Evolutionary conservation across 2,113 vertebrate species (phyloP), one percentile per base, ranked within the genome.

Genomic region (Sapajus apella): DNA sequence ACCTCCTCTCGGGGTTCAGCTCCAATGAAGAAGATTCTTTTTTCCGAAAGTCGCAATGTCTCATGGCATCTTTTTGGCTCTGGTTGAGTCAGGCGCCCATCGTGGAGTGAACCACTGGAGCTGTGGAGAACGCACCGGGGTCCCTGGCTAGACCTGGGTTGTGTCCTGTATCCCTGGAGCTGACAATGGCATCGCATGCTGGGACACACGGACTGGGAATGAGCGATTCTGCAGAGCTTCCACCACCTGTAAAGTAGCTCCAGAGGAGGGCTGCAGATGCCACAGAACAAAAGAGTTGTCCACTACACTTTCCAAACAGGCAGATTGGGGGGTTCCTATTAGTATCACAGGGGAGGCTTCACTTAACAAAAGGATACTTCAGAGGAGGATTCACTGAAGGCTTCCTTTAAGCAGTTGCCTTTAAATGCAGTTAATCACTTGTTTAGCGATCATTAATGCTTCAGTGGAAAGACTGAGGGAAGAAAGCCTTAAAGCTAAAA

Each of bases 401-500:
- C 30, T 56, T 61, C 64, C 70, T 95, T 40, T 56, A 90, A 83
- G 73, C n/a, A 1, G 55, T 73, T 73, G 96, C 90, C 95, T 92
- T 89, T 82, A 77, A 77, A 66, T 32, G 91, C 77, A 73, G 91
- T 72, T 82, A 64, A 95, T 91, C 68, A 35, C 87, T 64, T 84
- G 92, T 81, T 92, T 79, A 83, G 90, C 32, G 76, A 95, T 95
- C 75, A 70, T 68, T 86, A 88, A 97, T 32, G 96, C 97, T 87
- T 87, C 80, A 45, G 83, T 75, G 66, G 96, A 61, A 88, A 87
- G 61, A 64, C 89, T 40, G 61, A 47, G 27, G 66, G 27, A 50
- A 80, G 43, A 58, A 76, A 72, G 66, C 12, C 72, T 27, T 23
- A 75, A 47, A 95, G 83, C 68, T 35, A 16, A 45, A 52, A 35